Base-by-base conservation (phyloP, 2,888 invertebrate species). In the Polydrusus cervinus region DNA sequence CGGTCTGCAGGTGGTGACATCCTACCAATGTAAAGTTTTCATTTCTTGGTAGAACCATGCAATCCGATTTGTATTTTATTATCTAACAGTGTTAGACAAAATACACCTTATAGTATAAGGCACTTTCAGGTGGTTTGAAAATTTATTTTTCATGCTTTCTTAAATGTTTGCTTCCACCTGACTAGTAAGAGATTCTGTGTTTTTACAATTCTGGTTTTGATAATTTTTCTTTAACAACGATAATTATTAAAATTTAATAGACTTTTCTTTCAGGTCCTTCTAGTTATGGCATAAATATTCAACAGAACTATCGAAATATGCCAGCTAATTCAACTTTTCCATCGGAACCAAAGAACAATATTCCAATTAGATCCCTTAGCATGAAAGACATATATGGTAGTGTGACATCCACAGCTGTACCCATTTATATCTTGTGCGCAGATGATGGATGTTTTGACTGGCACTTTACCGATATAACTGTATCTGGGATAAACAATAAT, bases 261-360 rank as follows among this genome's bases (percentile, higher is more conserved):
- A 1, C 25, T 69, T 43, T 11, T 34, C 10, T 69, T 71, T 47
- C 20, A 78, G 79, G 76, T 14, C 65, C 66, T 16, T 60, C 57
- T 6, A 73, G 75, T 3, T 79, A 77, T 40, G 80, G 78, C 14
- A 77, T 80, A 18, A 80, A 80, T 66, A 67, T 80, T n/a, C 75
- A 80, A 53, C 71, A 80, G 49, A 78, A 80, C 66, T 80, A 80
- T 49, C 66, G 70, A 25, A 66, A 75, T 20, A 3, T 64, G 20
- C 75, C 77, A 5, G 68, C 76, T 10, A 62, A 72, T 43, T 61
- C 78, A 8, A 74, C 74, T 18, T n/a, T 43, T 3, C 49, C 72
- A 6, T 62, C 73, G 8, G 68, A 65, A 9, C 73, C 80, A 8
- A 65, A 49, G 10, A 76, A 69, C 18, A 80, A 80, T 62, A 80